Evolutionary conservation across 2,888 invertebrate species (phyloP), one percentile per base, ranked within the genome.

Genomic region (Ptychoptera contaminata): DNA sequence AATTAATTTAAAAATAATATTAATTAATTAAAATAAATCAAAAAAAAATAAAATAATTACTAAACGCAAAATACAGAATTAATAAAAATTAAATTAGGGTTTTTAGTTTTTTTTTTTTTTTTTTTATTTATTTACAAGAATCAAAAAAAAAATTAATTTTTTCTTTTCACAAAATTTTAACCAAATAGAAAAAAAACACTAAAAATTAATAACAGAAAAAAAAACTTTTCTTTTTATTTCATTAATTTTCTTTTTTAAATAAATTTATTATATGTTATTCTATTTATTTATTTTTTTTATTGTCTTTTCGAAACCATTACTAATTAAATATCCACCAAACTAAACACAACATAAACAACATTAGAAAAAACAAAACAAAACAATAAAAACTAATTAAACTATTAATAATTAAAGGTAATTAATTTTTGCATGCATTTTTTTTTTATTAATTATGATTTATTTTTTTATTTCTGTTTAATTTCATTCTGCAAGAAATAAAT

Each of bases 251-350:
- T 32, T 11, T 32, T 32, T 32, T 3, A 32, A 8, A 8, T 9
- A 30, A 8, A 11, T 32, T 32, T 4, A 7, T 32, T 32, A 7
- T 7, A 32, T 3, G 9, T 32, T 9, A 9, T 7, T 7, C 8
- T 32, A 3, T 32, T 32, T 32, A 7, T 32, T 15, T 15, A 39
- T 40, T 16, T 30, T 10, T 39, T 42, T 44, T 38, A 15, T 42
- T 46, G 8, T 23, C 47, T 45, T 46, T 45, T 50, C 46, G 52
- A 52, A 52, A 52, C 52, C 52, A 52, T 52, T 49, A 52, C 52
- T 51, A 52, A 49, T 32, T 11, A 23, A 23, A 23, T 23, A 30
- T 32, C 32, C 32, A 32, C 32, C 32, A 32, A 11, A 11, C n/a
- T 32, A 32, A 32, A 32, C n/a, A 32, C 9, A 32, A 11, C 32